Base-by-base conservation (phyloP, 2,113 vertebrate species). In the Lophura nycthemera region DNA sequence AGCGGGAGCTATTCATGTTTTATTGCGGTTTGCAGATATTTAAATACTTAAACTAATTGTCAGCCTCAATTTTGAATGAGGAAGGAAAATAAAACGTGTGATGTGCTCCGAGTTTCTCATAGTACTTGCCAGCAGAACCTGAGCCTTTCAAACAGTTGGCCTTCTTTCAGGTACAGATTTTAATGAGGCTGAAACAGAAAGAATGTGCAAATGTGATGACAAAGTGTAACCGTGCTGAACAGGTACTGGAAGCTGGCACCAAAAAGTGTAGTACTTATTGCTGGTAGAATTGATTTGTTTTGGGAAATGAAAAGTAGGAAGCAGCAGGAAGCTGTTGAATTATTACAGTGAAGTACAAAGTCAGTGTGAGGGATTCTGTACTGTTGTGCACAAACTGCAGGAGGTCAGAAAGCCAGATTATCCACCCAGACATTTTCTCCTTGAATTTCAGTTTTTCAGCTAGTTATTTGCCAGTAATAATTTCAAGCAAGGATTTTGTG, bases 21-120 rank as follows among this genome's bases (percentile, higher is more conserved):
- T 94, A 74, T 93, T 95, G 88, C 80, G 92, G 89, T 89, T 93
- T 94, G 76, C 90, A 93, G 89, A 93, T 95, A 85, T 88, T 95
- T 50, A 83, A 90, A 90, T 89, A 56, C 84, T 93, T 73, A 21
- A 88, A 86, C 40, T 91, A 95, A 63, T 90, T 92, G 93, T 88
- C 29, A 32, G 88, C 57, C 91, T 91, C 76, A 34, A 4, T 86
- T 94, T 74, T 86, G 85, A 94, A 96, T 82, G 79, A 89, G 89
- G 95, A 92, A 93, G 91, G 84, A 91, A 89, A 94, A 88, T 86
- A 89, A 86, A 90, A 86, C 47, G 59, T 56, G 45, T 42, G 21
- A 83, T 96, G 65, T 77, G 52, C 80, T 96, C 69, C 13, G 77
- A 94, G 83, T 88, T 95, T 94, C 88, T 95, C 80, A 61, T 79